A percentile compares a stretch with the other conserved stretches of the same genome.
phyloP scores from a whole-genome alignment of 2,888 invertebrate species.

The Flexamia atlantica region DNA sequence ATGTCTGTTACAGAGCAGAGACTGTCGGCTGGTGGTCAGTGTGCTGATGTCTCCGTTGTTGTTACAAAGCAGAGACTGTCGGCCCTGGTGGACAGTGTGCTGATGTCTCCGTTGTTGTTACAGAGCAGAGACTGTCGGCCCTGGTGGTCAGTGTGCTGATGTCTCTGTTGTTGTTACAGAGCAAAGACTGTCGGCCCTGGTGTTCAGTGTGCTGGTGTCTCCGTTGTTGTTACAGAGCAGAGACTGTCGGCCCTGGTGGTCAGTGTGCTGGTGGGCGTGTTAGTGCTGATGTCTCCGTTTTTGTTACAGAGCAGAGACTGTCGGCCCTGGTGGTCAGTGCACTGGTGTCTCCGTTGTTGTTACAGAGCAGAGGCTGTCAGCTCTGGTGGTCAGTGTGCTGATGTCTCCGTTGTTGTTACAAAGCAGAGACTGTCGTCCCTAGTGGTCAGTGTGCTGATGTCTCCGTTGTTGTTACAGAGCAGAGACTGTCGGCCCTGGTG shows the following conservation, averaged over 20 bases:
- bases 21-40: conserved; percentile 89
- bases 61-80: conserved; percentile 89
- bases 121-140: no score
- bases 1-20: conserved; percentile 88
- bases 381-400: conserved; percentile 87
- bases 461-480: conserved; percentile 79
- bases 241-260: conserved; percentile 90
- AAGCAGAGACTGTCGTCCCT: conserved; percentile 93
- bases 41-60: conserved; percentile 78
- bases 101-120: no score
- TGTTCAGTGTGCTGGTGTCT: conserved; percentile 89
- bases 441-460: conserved; percentile 77
- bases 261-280: conserved; percentile 87
- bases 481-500: conserved; percentile 89
- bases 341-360: conserved; percentile 81
- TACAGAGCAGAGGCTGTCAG: conserved; percentile 90
- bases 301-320: conserved; percentile 88
- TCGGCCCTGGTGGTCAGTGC: conserved; percentile 89
- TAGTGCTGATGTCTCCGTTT: conserved; percentile 89
- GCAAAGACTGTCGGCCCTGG: conserved; percentile 90
- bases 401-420: conserved; percentile 74
- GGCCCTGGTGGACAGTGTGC: conserved; percentile 86
- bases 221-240: conserved; percentile 82
- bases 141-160: conserved; percentile 88
- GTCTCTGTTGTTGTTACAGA: conserved; percentile 75